Evolutionary conservation across 2,888 invertebrate species (phyloP), one percentile per base, ranked within the genome.

Genomic region (Synergus itoensis): DNA sequence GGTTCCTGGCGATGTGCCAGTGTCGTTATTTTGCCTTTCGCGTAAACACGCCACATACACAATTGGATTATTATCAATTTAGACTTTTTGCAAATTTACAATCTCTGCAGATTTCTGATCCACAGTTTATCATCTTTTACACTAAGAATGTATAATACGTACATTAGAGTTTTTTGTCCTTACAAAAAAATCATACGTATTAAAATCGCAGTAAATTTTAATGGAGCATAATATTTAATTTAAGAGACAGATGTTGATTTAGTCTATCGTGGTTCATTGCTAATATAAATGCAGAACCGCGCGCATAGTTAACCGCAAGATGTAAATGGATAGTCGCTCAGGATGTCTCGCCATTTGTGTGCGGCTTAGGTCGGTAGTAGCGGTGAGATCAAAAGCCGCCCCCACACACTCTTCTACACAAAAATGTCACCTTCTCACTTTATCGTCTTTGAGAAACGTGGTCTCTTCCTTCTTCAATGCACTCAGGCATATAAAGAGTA

Each of bases 21-120:
- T 89, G 88, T 90, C 90, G 89, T 91, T 90, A 91, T 89, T 90
- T 87, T 88, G 88, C 86, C 87, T 90, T 89, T 87, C 88, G 88
- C 89, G 89, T 90, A 90, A 90, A 89, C 87, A 90, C 89, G 87
- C 86, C 78, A 28, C 43, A 69, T 69, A 69, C 48, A 48, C 69
- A 69, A 69, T 48, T 69, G 28, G 28, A 28, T 43, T 43, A 67
- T 67, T 67, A 67, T 67, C 67, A 67, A 64, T 64, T 64, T 64
- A 64, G 43, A 21, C 18, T 67, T 43, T 7, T 40, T 18, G 11
- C 2, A 1, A 67, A n/a, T 67, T 67, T 9, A 64, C 28, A 64
- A 64, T 16, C 14, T 16, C n/a, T 40, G 7, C 16, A 16, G 16
- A 16, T 48, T 48, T 48, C 48, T 48, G 48, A 48, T n/a, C 16